Base-by-base conservation (phyloP, 53 echinoderm and acorn worm genomes). In the Astropecten irregularis region DNA sequence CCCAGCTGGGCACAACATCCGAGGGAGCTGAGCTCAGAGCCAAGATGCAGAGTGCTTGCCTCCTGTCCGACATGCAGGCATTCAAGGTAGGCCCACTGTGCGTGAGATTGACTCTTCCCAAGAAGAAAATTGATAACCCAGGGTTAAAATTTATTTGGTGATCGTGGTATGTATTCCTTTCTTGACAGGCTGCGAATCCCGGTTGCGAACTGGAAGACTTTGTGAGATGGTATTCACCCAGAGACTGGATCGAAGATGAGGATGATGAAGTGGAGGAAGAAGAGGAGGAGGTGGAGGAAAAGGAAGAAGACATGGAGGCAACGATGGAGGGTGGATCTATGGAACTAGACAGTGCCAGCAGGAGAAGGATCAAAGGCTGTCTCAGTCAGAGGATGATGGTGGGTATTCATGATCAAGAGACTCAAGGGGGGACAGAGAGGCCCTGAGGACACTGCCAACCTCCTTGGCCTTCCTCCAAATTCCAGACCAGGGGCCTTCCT, bases 21-120 rank as follows among this genome's bases (percentile, higher is more conserved):
- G 97, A 97, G 46, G 97, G 97, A 16, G 92, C 94, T 18, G 97
- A 92, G 60, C 85, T 97, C 28, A 86, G 97, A 58, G 97, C 97
- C 26, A 97, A 86, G 68, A 97, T 97, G 97, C 97, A 97, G 83
- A 97, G 97, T 90, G 97, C 97, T 9, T 97, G 97, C 55, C 90
- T 97, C 23, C 77, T 92, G 1, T 97, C 97, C 40, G 97, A 97
- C 67, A 97, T 97, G 97, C 91, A 94, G 57, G 92, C 97, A 19
- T 97, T 97, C 52, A 97, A 97, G 94, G 97, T 94, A 68, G 59
- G 66, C 7, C n/a, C n/a, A n/a, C n/a, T n/a, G n/a, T n/a, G n/a
- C n/a, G n/a, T n/a, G n/a, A n/a, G n/a, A n/a, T n/a, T n/a, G n/a
- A n/a, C n/a, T n/a, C n/a, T n/a, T n/a, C n/a, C n/a, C n/a, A n/a